Conservation (phyloP, 2,797 vertebrate species). For the Macropodus opercularis region DNA sequence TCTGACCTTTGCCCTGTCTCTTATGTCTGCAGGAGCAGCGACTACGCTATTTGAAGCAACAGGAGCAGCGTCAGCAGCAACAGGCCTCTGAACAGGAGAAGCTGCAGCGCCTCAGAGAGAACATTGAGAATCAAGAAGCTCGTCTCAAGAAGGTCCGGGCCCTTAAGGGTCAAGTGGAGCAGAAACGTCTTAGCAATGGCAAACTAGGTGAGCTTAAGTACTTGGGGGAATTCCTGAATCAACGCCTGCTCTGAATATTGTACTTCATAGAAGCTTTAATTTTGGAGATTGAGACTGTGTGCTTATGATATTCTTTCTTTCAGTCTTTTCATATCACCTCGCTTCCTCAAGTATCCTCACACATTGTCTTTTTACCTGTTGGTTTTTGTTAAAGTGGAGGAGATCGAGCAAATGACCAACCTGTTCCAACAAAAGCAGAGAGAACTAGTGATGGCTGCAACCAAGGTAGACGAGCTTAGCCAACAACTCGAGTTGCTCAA, state of each 20-base stretch:
- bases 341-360: neutral
- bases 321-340: neutral
- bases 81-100: constrained; percentile 94
- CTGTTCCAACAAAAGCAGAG: constrained; percentile 98
- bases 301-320: neutral
- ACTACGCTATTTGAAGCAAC: constrained; percentile 91
- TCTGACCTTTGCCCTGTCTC: constrained; percentile 4
- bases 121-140: constrained; percentile 94
- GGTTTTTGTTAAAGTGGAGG: constrained; percentile 85
- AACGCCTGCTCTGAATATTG: neutral
- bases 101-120: constrained; percentile 89
- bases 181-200: constrained; percentile 96
- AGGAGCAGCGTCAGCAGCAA: constrained; percentile 91
- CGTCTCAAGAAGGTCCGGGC: constrained; percentile 95
- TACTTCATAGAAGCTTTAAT: neutral
- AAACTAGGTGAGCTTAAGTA: constrained; percentile 85
- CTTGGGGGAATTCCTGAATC: neutral
- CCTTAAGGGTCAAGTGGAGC: constrained; percentile 96
- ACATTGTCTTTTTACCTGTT: neutral
- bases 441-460: constrained; percentile 91
- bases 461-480: constrained; percentile 95
- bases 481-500: constrained; percentile 94
- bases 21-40: constrained; percentile 88
- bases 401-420: constrained; percentile 98
- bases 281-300: neutral